phyloP scores from a whole-genome alignment of 2,113 vertebrate species.

The Saimiri boliviensis region DNA sequence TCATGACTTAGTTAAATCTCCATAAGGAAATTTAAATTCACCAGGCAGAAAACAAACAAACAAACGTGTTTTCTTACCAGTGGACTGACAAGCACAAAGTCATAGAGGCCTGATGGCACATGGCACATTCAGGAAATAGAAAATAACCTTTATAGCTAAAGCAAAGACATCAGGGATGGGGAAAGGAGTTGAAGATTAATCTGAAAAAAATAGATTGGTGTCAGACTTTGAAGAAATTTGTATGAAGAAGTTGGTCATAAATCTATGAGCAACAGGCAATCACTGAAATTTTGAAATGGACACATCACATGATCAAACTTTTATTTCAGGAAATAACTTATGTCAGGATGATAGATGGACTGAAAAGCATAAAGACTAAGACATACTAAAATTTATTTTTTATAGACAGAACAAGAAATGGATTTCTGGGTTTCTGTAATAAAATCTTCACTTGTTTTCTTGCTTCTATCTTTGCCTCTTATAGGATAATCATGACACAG shows the following conservation, averaged over 20 bases:
- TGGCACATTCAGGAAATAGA: constrained; percentile 21
- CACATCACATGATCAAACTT: constrained; percentile 5
- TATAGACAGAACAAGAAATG: not conserved
- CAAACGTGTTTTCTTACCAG: constrained; percentile 34
- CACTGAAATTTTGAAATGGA: constrained; percentile 36
- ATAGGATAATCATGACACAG: not conserved
- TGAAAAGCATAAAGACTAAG: not conserved
- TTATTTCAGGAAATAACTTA: constrained; percentile 32
- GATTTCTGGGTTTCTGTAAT: not conserved
- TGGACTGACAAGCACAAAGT: constrained; percentile 26
- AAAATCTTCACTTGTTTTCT: not conserved
- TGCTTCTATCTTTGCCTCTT: not conserved
- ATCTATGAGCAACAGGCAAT: constrained; percentile 46
- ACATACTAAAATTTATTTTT: constrained; percentile 45
- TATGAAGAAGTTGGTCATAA: constrained; percentile 29
- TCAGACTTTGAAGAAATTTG: constrained; percentile 59
- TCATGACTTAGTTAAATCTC: constrained; percentile 42
- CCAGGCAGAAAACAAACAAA: not conserved
- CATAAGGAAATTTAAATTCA: constrained; percentile 65
- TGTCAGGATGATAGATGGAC: constrained; percentile 41
- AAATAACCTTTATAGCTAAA: constrained; percentile 55
- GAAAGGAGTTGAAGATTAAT: constrained; percentile 65
- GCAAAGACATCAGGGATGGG: not conserved
- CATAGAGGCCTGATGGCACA: constrained; percentile 18
- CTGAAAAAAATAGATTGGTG: constrained; percentile 54